Conservation (phyloP, 2,888 invertebrate genomes). For the Morinoia aosen region DNA sequence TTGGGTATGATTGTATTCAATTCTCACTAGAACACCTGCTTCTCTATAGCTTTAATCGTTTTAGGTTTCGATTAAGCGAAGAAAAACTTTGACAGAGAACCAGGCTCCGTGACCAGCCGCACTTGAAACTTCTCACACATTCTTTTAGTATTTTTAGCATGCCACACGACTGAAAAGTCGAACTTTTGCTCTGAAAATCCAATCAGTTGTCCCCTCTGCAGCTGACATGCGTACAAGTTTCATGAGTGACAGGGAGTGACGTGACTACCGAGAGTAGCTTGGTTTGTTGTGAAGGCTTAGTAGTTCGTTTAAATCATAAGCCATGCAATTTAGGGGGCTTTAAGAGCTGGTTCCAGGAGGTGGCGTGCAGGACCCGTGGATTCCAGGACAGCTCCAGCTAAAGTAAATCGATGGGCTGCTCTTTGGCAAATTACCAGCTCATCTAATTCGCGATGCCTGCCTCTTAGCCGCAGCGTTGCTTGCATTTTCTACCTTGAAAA, state of each 20-base stretch:
- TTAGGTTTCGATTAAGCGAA: too few relatives aligned
- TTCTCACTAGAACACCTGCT: too few relatives aligned
- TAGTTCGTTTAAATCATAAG: neutral
- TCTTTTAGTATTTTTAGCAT: neutral
- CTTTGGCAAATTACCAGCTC: neutral
- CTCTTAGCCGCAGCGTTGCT: neutral
- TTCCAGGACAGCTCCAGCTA: neutral
- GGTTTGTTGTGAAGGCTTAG: neutral
- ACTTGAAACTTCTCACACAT: neutral
- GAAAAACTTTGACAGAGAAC: too few relatives aligned
- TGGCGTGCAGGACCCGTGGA: neutral
- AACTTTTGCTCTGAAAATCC: neutral
- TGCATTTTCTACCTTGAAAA: neutral
- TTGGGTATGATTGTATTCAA: too few relatives aligned
- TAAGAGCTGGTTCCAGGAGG: neutral
- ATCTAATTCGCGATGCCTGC: neutral
- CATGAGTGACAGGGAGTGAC: neutral
- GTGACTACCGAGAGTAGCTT: neutral
- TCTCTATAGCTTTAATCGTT: too few relatives aligned
- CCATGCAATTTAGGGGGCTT: neutral
- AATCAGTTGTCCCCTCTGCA: neutral
- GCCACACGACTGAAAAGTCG: neutral
- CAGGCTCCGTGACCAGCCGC: neutral
- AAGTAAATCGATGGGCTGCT: neutral
- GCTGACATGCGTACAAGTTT: neutral